A percentile compares a stretch with the other conserved stretches of the same genome.
These are phyloP conservation scores for Brachyalestes nurse DNA, from an alignment of 2,797 vertebrate species.

Conservation along the genomic window DNA sequence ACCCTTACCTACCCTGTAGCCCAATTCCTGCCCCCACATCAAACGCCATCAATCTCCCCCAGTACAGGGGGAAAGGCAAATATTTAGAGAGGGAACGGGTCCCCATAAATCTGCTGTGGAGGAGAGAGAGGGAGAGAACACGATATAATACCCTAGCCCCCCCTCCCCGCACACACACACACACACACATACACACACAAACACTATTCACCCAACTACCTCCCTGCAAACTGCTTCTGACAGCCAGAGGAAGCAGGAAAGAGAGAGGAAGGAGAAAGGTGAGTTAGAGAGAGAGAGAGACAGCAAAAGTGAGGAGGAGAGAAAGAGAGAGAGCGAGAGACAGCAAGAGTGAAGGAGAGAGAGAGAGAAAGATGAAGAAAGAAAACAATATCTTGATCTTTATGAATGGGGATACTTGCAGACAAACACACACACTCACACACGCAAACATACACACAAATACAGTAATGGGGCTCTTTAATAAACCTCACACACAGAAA, in stretches of 20 bases:
- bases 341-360: slow-evolving; percentile 22
- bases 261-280: not conserved
- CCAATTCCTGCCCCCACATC: slow-evolving; percentile 67
- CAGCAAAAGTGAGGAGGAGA: not conserved
- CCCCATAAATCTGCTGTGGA: slow-evolving; percentile 83
- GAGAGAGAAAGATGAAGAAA: slow-evolving; percentile 35
- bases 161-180: slow-evolving; percentile 56
- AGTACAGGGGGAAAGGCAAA: slow-evolving; percentile 84
- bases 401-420: not conserved
- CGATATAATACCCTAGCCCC: slow-evolving; percentile 72
- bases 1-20: slow-evolving; percentile 63
- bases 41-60: slow-evolving; percentile 83
- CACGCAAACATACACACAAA: too few species aligned
- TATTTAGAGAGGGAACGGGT: slow-evolving; percentile 84
- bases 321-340: too few species aligned
- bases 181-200: slow-evolving; percentile 54
- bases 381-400: too few species aligned
- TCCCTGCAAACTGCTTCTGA: slow-evolving; percentile 68
- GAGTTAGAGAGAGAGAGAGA: not conserved
- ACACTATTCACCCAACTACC: slow-evolving; percentile 59
- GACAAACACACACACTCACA: not conserved
- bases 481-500: too few species aligned
- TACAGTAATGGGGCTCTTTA: too few species aligned
- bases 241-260: slow-evolving; percentile 63
- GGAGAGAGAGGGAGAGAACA: slow-evolving; percentile 69